Percentiles rank a stretch among this genome's conserved stretches.
These are phyloP conservation scores for Aphodius granarius DNA, from an alignment of 2,888 invertebrate genomes.

Conservation along the genomic window DNA sequence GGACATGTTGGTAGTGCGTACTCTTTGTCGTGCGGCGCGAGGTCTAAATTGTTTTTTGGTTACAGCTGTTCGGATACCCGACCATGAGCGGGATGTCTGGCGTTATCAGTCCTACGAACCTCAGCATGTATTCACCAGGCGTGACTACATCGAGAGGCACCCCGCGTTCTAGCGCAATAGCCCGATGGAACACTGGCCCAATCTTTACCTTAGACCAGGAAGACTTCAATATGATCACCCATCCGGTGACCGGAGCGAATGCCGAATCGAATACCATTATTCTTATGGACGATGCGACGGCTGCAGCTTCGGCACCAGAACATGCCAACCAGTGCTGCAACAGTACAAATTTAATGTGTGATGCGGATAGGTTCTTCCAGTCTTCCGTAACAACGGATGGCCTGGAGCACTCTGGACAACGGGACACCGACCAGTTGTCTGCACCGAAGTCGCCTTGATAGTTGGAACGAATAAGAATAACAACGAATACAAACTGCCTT, in stretches of 20 bases:
- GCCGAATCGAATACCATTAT: conserved; percentile 68
- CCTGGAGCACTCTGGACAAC: conserved; percentile 52
- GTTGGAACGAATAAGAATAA: conserved; percentile 31
- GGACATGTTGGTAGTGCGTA: conserved; percentile 68
- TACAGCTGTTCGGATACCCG: conserved; percentile 91
- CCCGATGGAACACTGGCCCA: conserved; percentile 83
- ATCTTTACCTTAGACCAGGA: conserved; percentile 87
- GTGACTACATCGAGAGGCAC: conserved; percentile 72
- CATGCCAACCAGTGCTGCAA: conserved; percentile 46
- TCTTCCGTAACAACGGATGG: conserved; percentile 62
- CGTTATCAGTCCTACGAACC: conserved; percentile 85
- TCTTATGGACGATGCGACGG: conserved; percentile 72
- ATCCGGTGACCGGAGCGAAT: conserved; percentile 63
- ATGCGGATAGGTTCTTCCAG: conserved; percentile 67
- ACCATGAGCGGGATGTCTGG: conserved; percentile 85
- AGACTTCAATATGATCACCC: conserved; percentile 93
- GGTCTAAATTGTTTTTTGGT: conserved; percentile 29
- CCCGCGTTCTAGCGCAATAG: conserved; percentile 60
- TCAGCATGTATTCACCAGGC: conserved; percentile 79
- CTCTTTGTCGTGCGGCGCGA: conserved; percentile 41
- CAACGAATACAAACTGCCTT: conserved; percentile 49
- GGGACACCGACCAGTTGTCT: conserved; percentile 46
- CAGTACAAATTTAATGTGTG: conserved; percentile 50
- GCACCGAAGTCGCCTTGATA: conserved; percentile 43
- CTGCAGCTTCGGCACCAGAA: conserved; percentile 37